A percentile compares a stretch with the other conserved stretches of the same genome.
Evolutionary conservation across 2,797 vertebrate genomes (phyloP).

Genomic region (Cichlasoma orientale): DNA sequence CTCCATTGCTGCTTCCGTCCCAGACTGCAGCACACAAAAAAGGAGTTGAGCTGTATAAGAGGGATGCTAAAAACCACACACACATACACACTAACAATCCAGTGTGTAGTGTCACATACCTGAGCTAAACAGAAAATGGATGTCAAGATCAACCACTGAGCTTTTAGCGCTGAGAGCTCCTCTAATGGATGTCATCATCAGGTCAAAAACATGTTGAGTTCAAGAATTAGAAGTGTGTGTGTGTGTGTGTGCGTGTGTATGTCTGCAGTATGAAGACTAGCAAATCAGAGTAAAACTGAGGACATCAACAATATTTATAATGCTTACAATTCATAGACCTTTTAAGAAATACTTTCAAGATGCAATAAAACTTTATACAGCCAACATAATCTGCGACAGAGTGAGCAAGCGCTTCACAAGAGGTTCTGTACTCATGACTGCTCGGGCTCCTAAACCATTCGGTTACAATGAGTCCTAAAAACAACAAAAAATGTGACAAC

Average conservation of each 20-base stretch:
- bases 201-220: conserved; percentile 44
- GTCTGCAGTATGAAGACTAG: not conserved
- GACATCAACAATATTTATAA: not conserved
- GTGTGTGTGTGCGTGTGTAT: not conserved
- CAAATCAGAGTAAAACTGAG: not conserved
- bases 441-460: not conserved
- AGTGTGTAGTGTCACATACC: conserved; percentile 55
- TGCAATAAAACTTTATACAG: no score
- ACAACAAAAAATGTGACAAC: fast-evolving
- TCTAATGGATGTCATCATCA: conserved; percentile 48
- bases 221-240: not conserved
- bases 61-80: conserved; percentile 40
- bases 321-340: not conserved
- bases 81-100: conserved; percentile 16
- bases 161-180: conserved; percentile 26
- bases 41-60: conserved; percentile 35
- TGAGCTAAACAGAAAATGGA: conserved; percentile 59
- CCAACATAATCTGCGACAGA: not conserved
- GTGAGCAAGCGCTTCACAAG: not conserved
- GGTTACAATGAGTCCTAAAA: not conserved
- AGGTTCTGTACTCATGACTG: not conserved
- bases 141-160: conserved; percentile 44
- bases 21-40: conserved; percentile 41
- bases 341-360: not conserved
- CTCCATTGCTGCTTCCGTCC: conserved; percentile 8